These are phyloP conservation scores for Drosophila sordidula DNA, from an alignment of 2,888 invertebrate genomes.

Conservation along the genomic window DNA sequence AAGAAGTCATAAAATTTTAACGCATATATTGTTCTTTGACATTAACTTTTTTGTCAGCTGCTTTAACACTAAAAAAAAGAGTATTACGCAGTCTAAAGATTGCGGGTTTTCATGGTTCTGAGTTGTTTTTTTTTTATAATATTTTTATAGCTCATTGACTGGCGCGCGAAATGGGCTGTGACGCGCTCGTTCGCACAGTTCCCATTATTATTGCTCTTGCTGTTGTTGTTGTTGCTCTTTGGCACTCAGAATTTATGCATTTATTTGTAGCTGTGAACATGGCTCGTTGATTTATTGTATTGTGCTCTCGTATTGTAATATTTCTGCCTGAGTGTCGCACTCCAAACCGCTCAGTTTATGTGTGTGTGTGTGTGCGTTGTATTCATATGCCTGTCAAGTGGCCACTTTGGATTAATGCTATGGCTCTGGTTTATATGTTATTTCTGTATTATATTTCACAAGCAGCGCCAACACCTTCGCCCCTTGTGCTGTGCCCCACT, in stretches of 20 bases:
- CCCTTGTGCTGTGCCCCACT: neutral
- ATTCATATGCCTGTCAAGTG: constrained; percentile 65
- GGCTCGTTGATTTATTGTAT: constrained; percentile 71
- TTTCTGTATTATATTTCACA: constrained; percentile 13
- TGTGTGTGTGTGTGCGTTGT: constrained; percentile 13
- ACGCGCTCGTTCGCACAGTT: constrained; percentile 36
- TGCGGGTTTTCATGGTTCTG: neutral
- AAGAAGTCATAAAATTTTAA: neutral
- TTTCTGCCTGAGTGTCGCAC: constrained; percentile 55
- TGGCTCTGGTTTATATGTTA: constrained; percentile 27
- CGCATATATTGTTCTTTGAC: neutral
- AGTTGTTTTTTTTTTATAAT: constrained; percentile 52
- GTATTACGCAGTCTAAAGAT: neutral
- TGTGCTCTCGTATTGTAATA: constrained; percentile 63
- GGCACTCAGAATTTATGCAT: constrained; percentile 75
- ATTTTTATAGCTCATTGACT: constrained; percentile 77
- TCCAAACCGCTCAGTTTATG: constrained; percentile 16
- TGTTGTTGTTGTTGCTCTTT: constrained; percentile 39
- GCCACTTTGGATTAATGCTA: constrained; percentile 52
- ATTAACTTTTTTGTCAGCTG: neutral
- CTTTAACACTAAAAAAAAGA: neutral
- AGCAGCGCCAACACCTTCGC: constrained; percentile 1
- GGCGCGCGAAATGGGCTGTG: constrained; percentile 63
- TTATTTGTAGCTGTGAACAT: constrained; percentile 61
- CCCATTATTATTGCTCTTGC: constrained; percentile 1